phyloP scores from a whole-genome alignment of 2,113 vertebrate species.

The Antidorcas marsupialis region DNA sequence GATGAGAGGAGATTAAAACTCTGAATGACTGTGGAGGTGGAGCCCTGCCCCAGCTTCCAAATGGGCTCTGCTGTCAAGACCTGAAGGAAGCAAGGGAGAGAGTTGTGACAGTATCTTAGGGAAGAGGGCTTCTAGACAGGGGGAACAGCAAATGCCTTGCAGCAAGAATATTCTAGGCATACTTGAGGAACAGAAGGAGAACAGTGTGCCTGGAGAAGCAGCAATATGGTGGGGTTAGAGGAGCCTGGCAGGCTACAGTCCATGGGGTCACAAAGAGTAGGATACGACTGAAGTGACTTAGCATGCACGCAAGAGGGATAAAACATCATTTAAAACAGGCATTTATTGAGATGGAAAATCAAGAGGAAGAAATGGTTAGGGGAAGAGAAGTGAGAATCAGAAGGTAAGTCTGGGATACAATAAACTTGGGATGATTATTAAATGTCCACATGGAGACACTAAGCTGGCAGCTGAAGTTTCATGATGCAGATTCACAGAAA shows the following conservation, averaged over 20 bases:
- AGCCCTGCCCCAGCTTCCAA: not conserved
- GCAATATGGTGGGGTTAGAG: not conserved
- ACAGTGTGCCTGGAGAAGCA: not conserved
- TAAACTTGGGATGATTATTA: not conserved
- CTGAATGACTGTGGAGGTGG: not conserved
- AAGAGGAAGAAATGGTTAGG: not conserved
- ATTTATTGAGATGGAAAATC: not conserved
- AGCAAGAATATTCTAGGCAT: not conserved
- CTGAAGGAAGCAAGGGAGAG: not conserved
- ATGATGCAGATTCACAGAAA: not conserved
- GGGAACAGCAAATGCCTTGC: not conserved
- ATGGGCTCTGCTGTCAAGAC: not conserved
- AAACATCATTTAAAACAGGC: not conserved
- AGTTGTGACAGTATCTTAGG: not conserved
- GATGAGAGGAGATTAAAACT: not conserved
- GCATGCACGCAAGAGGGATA: not conserved
- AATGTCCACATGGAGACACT: not conserved
- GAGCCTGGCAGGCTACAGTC: not conserved
- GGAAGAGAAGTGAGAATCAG: not conserved
- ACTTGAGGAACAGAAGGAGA: not conserved
- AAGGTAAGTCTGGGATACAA: not conserved
- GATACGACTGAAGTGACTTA: not conserved
- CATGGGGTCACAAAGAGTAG: not conserved
- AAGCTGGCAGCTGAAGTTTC: not conserved
- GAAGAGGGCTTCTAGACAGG: not conserved